Evolutionary conservation across 2,113 vertebrate species (phyloP), one percentile per base, ranked within the genome.

Genomic region (Rhodinocichla rosea): DNA sequence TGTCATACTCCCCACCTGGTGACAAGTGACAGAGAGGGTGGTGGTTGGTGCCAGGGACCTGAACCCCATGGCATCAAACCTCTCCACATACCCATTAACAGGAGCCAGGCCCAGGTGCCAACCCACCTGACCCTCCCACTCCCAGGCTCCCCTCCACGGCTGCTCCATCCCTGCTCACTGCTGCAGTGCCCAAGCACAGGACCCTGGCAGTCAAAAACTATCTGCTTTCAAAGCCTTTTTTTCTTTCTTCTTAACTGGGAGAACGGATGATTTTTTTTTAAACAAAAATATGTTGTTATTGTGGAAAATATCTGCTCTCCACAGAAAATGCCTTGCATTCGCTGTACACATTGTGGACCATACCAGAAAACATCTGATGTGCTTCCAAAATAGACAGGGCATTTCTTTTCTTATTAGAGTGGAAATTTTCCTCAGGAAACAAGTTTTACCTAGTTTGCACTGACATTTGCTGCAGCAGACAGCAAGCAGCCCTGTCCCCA

Each of bases 261-360:
- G 49, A 83, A 52, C 0, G 0, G 70, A 68, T 70, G 24, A 33
- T 9, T 32, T 39, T 62, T 55, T 33, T 6, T 11, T 5, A 2
- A 53, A 57, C n/a, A 83, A 69, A 83, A 96, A 81, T 40, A 73
- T 30, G 70, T 73, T 88, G 77, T 82, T 94, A 62, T 50, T 91
- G 81, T 92, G 95, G 91, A 96, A 96, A 94, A 63, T 94, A 89
- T 87, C 81, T 95, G 55, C 73, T 95, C 35, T 74, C 81, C 73
- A 35, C 77, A 92, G 83, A 89, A 95, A 89, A 92, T 74, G 91
- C 68, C 68, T 92, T 53, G 71, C 20, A 7, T 90, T 95, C 0
- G 0, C 44, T 87, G 76, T 78, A 91, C 83, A 81, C 68, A 75
- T 89, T 92, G 81, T 84, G 52, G 47, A 56, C 60, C 64, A 53